phyloP scores from a whole-genome alignment of 2,113 vertebrate species.

The Hydropotes inermis region DNA sequence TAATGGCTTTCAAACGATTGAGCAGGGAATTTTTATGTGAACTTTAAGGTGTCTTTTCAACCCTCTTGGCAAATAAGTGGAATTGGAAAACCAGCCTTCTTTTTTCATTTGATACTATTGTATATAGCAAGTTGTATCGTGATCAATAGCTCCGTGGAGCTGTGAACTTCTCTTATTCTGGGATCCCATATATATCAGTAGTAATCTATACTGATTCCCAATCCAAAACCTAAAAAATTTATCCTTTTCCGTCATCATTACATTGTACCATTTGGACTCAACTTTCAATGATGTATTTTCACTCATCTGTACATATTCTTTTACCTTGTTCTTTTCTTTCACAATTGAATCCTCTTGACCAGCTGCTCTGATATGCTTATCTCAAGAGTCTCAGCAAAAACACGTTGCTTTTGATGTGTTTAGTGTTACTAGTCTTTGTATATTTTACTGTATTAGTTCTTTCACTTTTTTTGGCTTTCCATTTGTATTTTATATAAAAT shows the following conservation, averaged over 20 bases:
- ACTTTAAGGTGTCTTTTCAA: background rate
- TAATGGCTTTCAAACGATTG: background rate
- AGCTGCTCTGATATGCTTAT: background rate
- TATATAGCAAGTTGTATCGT: background rate
- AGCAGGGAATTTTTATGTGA: background rate
- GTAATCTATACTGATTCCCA: background rate
- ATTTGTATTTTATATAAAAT: constrained; percentile 42
- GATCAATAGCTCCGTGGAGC: background rate
- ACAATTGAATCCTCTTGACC: background rate
- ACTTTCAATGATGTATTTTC: background rate
- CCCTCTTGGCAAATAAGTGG: background rate
- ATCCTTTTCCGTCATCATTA: background rate
- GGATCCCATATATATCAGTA: background rate
- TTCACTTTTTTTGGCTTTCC: background rate
- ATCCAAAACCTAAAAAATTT: background rate
- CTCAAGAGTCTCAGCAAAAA: background rate
- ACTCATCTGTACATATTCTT: background rate
- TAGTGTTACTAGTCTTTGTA: background rate
- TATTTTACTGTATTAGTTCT: background rate
- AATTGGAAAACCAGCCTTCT: background rate
- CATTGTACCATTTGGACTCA: background rate
- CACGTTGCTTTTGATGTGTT: background rate
- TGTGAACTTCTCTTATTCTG: background rate
- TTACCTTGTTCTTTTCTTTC: background rate
- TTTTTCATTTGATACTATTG: background rate